Percentiles rank a stretch among this genome's conserved stretches.
These are phyloP conservation scores for Pantherophis alleghaniensis DNA, from an alignment of 2,797 vertebrate species.

Conservation along the genomic window DNA sequence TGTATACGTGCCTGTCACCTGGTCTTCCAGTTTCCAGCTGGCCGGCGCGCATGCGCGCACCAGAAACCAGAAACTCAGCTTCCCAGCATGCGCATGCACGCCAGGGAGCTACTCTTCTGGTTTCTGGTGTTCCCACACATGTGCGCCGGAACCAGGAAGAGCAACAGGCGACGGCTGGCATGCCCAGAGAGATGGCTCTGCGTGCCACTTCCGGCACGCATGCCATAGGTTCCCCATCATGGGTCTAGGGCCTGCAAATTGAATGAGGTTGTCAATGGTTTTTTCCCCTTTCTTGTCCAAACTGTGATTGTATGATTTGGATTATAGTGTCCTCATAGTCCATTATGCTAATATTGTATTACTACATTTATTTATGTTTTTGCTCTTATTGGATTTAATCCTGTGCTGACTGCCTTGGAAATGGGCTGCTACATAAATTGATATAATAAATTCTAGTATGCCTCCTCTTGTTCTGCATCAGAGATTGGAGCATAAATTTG, in stretches of 20 bases:
- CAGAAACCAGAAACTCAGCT: too few species aligned
- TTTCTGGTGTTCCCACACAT: too few species aligned
- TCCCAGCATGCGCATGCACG: too few species aligned
- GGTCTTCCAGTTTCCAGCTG: too few species aligned
- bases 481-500: neutral
- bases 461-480: neutral
- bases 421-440: neutral
- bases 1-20: too few species aligned
- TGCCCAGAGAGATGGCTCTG: too few species aligned
- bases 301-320: neutral
- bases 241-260: neutral
- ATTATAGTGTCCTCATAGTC: neutral
- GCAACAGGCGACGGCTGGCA: too few species aligned
- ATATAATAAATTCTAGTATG: neutral
- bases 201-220: too few species aligned
- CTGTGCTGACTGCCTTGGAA: neutral
- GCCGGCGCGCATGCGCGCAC: accelerated
- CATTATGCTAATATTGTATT: neutral
- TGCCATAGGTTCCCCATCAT: too few species aligned
- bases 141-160: too few species aligned
- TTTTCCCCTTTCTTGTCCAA: neutral
- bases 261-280: neutral
- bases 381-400: neutral
- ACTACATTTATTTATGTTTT: neutral
- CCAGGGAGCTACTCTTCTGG: too few species aligned